Conservation (phyloP, 2,888 invertebrate genomes). For the Muschampia plurimacula region DNA sequence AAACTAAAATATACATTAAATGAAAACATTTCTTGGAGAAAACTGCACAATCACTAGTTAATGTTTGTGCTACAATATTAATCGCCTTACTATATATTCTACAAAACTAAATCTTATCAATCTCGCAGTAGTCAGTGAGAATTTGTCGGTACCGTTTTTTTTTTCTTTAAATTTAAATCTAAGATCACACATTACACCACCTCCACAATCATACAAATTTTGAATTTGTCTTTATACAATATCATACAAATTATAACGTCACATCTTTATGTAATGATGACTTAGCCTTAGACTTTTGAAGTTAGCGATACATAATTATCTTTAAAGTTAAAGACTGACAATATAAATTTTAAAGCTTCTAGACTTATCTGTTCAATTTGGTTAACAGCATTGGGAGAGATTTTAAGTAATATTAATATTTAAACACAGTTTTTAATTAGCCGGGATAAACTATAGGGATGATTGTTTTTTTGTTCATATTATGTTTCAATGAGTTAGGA, state of each 20-base stretch:
- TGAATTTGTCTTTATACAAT: not conserved
- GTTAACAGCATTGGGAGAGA: not conserved
- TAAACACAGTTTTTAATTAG: no score
- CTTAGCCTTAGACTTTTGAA: not conserved
- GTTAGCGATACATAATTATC: not conserved
- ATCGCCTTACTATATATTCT: conserved; percentile 12
- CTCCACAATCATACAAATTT: conserved; percentile 23
- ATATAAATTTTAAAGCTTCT: not conserved
- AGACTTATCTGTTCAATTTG: not conserved
- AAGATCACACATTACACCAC: conserved; percentile 5
- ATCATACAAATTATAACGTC: not conserved
- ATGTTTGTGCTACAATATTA: conserved; percentile 30
- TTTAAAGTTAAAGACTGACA: not conserved
- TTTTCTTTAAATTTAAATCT: conserved; percentile 17
- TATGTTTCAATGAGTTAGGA: no score
- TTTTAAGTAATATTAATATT: not conserved
- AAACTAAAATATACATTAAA: not conserved
- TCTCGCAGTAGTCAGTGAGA: conserved; percentile 29
- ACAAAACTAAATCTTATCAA: conserved; percentile 13
- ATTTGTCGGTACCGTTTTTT: conserved; percentile 33
- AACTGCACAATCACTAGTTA: conserved; percentile 14
- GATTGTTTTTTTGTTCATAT: no score
- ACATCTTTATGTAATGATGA: not conserved
- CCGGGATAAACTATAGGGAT: no score
- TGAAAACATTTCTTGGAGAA: conserved; percentile 12